Evolutionary conservation across 2,113 vertebrate genomes (phyloP), one percentile per base, ranked within the genome.

Genomic region (Rana temporaria): DNA sequence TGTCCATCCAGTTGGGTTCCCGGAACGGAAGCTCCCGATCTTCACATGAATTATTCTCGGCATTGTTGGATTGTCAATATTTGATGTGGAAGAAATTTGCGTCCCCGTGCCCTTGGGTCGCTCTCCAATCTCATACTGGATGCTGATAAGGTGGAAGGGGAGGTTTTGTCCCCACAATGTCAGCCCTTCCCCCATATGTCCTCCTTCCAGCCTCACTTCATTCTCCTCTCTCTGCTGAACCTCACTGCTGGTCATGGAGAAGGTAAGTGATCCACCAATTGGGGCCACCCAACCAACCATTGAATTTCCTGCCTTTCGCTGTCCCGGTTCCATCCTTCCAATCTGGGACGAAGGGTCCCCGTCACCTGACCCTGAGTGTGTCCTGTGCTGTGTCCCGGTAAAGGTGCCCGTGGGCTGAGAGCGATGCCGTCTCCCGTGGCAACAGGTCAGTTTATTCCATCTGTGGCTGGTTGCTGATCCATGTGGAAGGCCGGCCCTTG

Each of bases 51-150:
- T 38, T 16, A 7, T 22, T 24, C 62, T 62, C 32, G 34, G 52
- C 20, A 19, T 42, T 62, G 24, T 20, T 32, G 38, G 24, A 53
- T 65, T 52, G 74, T 79, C 63, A 79, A 79, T 79, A 79, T 79
- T 79, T 79, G 77, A 22, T 3, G 64, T 78, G 34, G 52, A 18
- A 15, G 26, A 18, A 65, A 52, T n/a, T 8, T 2, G 68, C 19
- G 77, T 79, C 77, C 24, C 63, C 11, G 9, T 63, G 77, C 22
- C 77, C 77, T 79, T 79, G 64, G 12, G 77, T 57, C 18, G 59
- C 16, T 48, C 59, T 42, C 20, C 24, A 56, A n/a, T 32, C 64
- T 66, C 14, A 52, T 38, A 32, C 2, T 6, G 0, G 17, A 48
- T 48, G 15, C 69, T 71, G 69, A 71, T 71, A 71, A 71, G 69